phyloP scores from a whole-genome alignment of 2,888 invertebrate species.

The Plebejus melissa region DNA sequence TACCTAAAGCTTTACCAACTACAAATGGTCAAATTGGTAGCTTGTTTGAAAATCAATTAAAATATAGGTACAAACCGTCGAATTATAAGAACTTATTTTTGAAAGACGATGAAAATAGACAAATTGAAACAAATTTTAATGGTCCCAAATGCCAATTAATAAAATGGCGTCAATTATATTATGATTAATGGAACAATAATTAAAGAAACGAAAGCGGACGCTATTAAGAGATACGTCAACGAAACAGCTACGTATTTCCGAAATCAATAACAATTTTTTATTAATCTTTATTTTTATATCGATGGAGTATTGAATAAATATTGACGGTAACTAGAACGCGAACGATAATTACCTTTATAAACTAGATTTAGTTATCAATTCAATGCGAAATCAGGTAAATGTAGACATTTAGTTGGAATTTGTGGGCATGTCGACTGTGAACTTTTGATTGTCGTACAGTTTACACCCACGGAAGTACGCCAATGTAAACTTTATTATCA shows the following conservation, averaged over 20 bases:
- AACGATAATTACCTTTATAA: slow-evolving; percentile 19
- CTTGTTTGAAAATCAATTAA: too few species aligned
- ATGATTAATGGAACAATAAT: background rate
- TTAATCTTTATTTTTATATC: background rate
- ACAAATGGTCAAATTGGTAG: background rate
- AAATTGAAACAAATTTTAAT: background rate
- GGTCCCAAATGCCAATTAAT: background rate
- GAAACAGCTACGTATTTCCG: background rate
- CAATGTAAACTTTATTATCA: background rate
- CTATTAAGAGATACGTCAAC: too few species aligned
- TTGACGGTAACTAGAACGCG: slow-evolving; percentile 1
- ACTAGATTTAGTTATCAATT: slow-evolving; percentile 14
- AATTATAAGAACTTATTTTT: background rate
- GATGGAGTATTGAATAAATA: slow-evolving; percentile 5
- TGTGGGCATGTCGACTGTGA: slow-evolving; percentile 5
- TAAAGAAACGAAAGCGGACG: background rate
- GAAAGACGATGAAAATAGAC: background rate
- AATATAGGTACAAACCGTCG: background rate
- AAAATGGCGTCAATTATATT: background rate
- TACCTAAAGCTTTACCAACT: background rate
- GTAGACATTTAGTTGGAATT: slow-evolving; percentile 12
- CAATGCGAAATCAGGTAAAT: slow-evolving; percentile 15
- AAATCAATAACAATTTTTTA: background rate
- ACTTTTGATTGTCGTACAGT: slow-evolving; percentile 1
- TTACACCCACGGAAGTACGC: background rate